Percentiles rank a stretch among this genome's conserved stretches.
Conservation (phyloP, 2,888 invertebrate species). For the Lacanobia wlatinum region DNA sequence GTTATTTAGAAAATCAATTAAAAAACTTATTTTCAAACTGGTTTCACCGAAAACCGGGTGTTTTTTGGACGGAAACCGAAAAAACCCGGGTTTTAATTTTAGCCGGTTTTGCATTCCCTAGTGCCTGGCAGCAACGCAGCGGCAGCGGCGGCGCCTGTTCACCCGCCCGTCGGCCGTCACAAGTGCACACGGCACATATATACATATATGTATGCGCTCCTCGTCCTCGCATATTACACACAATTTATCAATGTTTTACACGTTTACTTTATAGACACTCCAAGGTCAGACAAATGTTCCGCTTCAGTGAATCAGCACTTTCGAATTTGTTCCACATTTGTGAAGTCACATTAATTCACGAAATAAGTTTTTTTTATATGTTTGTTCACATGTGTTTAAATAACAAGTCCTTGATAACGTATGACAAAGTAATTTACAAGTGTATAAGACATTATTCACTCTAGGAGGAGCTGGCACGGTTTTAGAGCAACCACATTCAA, state of each 20-base stretch:
- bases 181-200: slow-evolving; percentile 11
- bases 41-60: no score
- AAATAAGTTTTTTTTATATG: slow-evolving; percentile 3
- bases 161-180: no score
- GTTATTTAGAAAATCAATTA: no score
- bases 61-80: no score
- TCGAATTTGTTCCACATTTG: slow-evolving; percentile 38
- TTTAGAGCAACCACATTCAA: no score
- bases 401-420: slow-evolving; percentile 11
- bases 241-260: slow-evolving; percentile 13
- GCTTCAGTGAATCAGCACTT: slow-evolving; percentile 55
- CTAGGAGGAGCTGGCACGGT: no score
- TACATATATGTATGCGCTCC: not conserved
- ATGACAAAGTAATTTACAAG: slow-evolving; percentile 4
- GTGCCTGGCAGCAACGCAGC: no score
- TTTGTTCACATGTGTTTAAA: slow-evolving; percentile 22
- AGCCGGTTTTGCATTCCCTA: no score
- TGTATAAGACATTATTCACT: not conserved
- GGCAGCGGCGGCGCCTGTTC: no score
- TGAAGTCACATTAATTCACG: slow-evolving; percentile 11
- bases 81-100: no score
- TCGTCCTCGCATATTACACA: not conserved
- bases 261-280: slow-evolving; percentile 20
- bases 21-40: no score
- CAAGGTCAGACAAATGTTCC: slow-evolving; percentile 56